phyloP scores from a whole-genome alignment of 35 echinoderm and acorn worm genomes.

The Stichopus chloronotus region DNA sequence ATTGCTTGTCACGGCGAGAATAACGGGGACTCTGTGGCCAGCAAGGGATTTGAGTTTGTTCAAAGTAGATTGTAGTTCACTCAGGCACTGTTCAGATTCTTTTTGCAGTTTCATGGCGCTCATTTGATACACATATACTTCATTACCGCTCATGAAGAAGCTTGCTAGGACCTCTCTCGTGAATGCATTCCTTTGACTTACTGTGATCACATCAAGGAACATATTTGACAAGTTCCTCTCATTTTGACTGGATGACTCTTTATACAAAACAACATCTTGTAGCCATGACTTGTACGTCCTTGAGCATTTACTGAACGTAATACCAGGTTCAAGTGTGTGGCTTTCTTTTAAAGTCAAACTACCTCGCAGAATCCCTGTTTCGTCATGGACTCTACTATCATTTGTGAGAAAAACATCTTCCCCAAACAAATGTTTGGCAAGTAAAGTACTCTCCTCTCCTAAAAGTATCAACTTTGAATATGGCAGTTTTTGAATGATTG shows the following conservation, averaged over 20 bases:
- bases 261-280: not conserved
- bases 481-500: not conserved
- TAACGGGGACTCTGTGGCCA: constrained; percentile 11
- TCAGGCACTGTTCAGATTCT: not conserved
- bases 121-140: constrained; percentile 10
- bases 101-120: not conserved
- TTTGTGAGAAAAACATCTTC: not conserved
- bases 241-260: too few species aligned
- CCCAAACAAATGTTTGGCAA: constrained; percentile 33
- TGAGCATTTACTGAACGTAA: not conserved
- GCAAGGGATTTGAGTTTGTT: constrained; percentile 31
- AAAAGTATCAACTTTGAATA: constrained; percentile 29
- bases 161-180: not conserved
- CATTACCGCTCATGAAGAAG: constrained; percentile 30
- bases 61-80: not conserved
- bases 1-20: constrained; percentile 2
- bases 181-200: not conserved
- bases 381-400: not conserved
- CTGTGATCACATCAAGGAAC: not conserved
- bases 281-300: constrained; percentile 1
- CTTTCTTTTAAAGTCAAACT: not conserved
- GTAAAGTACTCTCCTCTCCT: constrained; percentile 16
- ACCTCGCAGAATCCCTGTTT: not conserved
- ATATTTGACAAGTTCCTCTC: not conserved
- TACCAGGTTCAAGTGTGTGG: not conserved